Evolutionary conservation across 2,113 vertebrate species (phyloP).

Genomic region (Micromys minutus): DNA sequence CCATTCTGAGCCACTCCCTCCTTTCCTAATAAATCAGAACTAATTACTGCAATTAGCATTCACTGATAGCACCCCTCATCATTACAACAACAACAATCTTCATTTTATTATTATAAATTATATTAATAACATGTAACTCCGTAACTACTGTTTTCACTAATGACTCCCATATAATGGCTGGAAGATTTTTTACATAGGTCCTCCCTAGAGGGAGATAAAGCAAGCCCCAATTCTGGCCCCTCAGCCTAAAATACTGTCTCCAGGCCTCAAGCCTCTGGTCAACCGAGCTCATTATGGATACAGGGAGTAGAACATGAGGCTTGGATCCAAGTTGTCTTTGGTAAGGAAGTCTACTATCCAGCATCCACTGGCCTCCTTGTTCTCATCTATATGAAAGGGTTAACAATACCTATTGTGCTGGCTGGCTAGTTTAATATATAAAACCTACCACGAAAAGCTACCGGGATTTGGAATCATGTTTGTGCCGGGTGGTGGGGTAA

Average conservation of each 20-base stretch:
- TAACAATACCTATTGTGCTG: background rate
- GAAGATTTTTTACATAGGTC: background rate
- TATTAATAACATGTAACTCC: background rate
- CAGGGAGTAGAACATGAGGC: rapidly evolving
- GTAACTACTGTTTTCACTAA: background rate
- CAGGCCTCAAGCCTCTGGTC: rapidly evolving
- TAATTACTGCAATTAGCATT: background rate
- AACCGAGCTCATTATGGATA: background rate
- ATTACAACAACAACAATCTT: background rate
- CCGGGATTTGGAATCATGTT: too few species aligned
- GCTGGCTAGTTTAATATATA: too few species aligned
- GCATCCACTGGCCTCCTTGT: background rate
- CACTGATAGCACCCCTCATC: background rate
- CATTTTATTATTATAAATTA: background rate
- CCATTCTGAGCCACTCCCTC: background rate
- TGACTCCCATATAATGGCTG: background rate
- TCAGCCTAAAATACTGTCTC: rapidly evolving
- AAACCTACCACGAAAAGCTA: too few species aligned
- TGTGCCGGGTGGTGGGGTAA: too few species aligned
- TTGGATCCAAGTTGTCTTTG: rapidly evolving
- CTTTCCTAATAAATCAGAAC: background rate
- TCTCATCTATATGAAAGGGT: background rate
- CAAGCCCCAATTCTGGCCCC: background rate
- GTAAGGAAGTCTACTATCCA: rapidly evolving
- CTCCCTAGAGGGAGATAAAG: background rate